phyloP scores from a whole-genome alignment of 1,140 invertebrate genomes.

The Drosophila tropicalis region DNA sequence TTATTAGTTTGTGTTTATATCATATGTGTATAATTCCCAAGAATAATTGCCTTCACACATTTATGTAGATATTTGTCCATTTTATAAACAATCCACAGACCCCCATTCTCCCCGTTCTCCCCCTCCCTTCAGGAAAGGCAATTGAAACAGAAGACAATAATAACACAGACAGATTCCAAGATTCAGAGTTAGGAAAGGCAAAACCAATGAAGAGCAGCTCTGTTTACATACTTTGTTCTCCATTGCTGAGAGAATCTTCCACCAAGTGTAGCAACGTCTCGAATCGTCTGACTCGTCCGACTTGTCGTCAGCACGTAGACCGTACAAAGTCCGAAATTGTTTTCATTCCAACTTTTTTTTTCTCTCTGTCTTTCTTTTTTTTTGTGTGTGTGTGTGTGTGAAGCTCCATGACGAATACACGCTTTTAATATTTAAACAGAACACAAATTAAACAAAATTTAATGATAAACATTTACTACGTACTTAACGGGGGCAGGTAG shows the following conservation, averaged over 20 bases:
- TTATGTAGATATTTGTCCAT: too few species aligned
- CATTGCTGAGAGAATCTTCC: neutral
- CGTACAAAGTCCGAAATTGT: conserved; percentile 24
- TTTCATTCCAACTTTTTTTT: conserved; percentile 15
- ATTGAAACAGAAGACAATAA: too few species aligned
- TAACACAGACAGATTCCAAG: too few species aligned
- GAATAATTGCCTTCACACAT: too few species aligned
- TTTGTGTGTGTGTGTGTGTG: neutral
- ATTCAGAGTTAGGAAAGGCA: too few species aligned
- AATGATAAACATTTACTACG: conserved; percentile 3
- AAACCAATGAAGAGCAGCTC: too few species aligned
- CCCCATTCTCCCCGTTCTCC: too few species aligned
- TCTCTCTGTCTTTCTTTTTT: conserved; percentile 22
- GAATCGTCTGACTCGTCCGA: conserved; percentile 4
- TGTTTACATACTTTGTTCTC: neutral
- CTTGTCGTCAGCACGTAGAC: conserved; percentile 10
- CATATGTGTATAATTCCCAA: too few species aligned
- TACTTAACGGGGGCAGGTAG: neutral
- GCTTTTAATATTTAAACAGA: conserved; percentile 7
- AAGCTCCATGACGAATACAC: conserved; percentile 10
- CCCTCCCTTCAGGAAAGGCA: too few species aligned
- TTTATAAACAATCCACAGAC: too few species aligned
- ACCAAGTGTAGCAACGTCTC: conserved; percentile 1
- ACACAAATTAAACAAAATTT: conserved; percentile 1
- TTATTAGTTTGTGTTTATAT: too few species aligned